Conservation (phyloP, 1,140 invertebrate species). For the Babylonia areolata region DNA sequence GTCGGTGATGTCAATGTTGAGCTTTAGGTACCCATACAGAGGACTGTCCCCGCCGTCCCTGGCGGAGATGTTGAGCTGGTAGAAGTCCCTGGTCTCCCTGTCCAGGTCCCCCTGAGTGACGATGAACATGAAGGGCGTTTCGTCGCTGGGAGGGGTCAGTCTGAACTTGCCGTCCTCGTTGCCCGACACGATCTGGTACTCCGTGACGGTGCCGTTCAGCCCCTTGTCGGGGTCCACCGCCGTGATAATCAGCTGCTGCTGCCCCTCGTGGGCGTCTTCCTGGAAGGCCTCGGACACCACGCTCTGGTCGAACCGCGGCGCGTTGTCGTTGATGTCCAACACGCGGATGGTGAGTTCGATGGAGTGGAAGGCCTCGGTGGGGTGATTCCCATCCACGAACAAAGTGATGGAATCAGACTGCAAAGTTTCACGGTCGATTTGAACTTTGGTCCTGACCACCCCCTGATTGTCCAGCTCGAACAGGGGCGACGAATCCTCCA, state of each 20-base stretch:
- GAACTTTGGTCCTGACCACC: constrained; percentile 50
- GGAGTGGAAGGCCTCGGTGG: constrained; percentile 34
- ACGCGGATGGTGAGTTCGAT: constrained; percentile 64
- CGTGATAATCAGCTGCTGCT: constrained; percentile 82
- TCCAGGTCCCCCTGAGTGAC: constrained; percentile 87
- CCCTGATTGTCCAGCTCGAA: constrained; percentile 53
- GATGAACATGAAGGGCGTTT: constrained; percentile 59
- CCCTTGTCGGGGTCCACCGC: constrained; percentile 79
- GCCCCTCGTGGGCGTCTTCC: constrained; percentile 74
- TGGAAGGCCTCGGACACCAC: constrained; percentile 49
- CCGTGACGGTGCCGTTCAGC: constrained; percentile 54
- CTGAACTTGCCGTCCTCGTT: constrained; percentile 60
- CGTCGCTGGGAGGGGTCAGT: constrained; percentile 47
- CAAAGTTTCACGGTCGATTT: constrained; percentile 59
- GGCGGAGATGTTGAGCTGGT: constrained; percentile 88
- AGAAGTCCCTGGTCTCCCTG: constrained; percentile 86
- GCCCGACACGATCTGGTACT: constrained; percentile 61
- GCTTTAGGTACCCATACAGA: constrained; percentile 82
- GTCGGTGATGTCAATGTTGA: constrained; percentile 91
- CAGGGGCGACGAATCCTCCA: constrained; percentile 50
- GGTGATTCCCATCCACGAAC: constrained; percentile 49
- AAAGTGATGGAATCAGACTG: constrained; percentile 45
- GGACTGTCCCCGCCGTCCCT: constrained; percentile 84
- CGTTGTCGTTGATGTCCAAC: constrained; percentile 93
- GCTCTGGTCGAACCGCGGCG: constrained; percentile 83